Conservation (phyloP, 2,797 vertebrate species). For the Clarias pachynema region DNA sequence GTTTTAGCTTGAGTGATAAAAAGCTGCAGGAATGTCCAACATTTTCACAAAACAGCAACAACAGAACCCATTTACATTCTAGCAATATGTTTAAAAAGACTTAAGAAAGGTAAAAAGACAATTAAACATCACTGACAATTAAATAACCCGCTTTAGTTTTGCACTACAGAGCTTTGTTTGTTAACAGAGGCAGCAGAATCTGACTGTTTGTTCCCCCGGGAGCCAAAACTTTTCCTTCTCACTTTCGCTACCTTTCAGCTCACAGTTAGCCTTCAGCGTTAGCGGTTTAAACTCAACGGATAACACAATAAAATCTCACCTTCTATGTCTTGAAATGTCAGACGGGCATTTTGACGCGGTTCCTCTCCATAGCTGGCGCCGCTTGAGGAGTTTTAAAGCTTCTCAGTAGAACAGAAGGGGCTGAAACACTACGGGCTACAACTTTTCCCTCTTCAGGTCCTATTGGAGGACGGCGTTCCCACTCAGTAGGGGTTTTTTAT, state of each 20-base stretch:
- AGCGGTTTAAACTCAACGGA: neutral
- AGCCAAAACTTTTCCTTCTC: constrained; percentile 41
- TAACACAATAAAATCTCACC: constrained; percentile 45
- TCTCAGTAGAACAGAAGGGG: constrained; percentile 19
- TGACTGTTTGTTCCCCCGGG: neutral
- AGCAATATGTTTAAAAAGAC: neutral
- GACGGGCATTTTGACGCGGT: constrained; percentile 58
- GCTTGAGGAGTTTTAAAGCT: constrained; percentile 31
- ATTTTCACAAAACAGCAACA: neutral
- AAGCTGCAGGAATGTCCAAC: neutral
- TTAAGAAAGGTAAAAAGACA: no score
- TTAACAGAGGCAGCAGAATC: neutral
- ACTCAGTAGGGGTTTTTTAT: constrained; percentile 43
- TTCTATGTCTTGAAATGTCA: constrained; percentile 53
- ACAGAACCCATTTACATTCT: neutral
- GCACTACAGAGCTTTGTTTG: neutral
- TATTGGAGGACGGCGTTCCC: constrained; percentile 57
- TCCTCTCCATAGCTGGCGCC: constrained; percentile 59
- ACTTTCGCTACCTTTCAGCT: constrained; percentile 12
- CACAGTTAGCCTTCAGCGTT: neutral
- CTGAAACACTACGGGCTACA: constrained; percentile 5
- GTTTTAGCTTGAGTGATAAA: neutral
- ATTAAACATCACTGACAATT: neutral
- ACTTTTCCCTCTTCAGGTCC: constrained; percentile 32
- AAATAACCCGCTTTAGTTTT: neutral